A percentile compares a stretch with the other conserved stretches of the same genome.
phyloP scores from a whole-genome alignment of 1,140 invertebrate genomes.

The Lasaia peninsularis region DNA sequence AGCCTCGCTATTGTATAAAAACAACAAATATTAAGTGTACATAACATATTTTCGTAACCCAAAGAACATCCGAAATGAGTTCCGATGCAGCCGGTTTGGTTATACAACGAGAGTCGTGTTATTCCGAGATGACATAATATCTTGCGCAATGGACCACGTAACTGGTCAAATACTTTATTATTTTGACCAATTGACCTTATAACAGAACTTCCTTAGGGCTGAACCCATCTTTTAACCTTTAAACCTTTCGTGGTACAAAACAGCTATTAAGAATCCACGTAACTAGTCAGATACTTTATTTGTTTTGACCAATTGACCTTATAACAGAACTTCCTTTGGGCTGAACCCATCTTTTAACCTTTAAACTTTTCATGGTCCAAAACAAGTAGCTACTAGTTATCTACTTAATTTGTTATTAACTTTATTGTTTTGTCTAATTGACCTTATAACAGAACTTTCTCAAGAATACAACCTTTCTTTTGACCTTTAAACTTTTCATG shows the following conservation, averaged over 20 bases:
- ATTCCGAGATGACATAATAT: neutral
- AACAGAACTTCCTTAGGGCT: constrained; percentile 13
- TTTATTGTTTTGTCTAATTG: too few species aligned
- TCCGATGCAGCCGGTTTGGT: constrained; percentile 1
- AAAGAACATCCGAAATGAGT: constrained; percentile 8
- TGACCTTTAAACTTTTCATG: neutral
- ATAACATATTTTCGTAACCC: constrained; percentile 8
- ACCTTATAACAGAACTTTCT: neutral
- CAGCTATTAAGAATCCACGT: neutral
- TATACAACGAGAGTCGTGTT: constrained; percentile 6
- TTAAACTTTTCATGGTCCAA: too few species aligned
- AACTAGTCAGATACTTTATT: neutral
- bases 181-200: constrained; percentile 19
- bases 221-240: neutral
- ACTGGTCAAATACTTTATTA: constrained; percentile 10
- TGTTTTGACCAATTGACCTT: constrained; percentile 15
- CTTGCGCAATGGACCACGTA: constrained; percentile 5
- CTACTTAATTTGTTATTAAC: too few species aligned
- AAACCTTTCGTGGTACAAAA: neutral
- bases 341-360: too few species aligned
- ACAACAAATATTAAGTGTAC: constrained; percentile 1
- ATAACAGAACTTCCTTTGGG: constrained; percentile 1
- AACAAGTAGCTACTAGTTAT: too few species aligned
- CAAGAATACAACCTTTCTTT: neutral
- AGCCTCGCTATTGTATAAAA: neutral